Conservation (phyloP, 2,113 vertebrate species). For the Chionodraco myersi region DNA sequence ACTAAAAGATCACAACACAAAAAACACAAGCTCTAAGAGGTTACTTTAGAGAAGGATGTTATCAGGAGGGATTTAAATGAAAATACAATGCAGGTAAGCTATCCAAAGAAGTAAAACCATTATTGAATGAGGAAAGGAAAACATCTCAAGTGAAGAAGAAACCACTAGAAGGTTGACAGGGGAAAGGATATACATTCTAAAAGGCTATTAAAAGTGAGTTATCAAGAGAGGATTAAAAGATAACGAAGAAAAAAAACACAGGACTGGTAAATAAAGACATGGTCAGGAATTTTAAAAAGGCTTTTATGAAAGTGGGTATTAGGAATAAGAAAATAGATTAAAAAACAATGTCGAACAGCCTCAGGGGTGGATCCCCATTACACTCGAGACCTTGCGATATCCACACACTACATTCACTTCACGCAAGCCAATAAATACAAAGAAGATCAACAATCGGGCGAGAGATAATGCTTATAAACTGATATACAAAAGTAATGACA, state of each 20-base stretch:
- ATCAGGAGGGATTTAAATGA: slow-evolving; percentile 11
- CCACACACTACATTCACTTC: neutral
- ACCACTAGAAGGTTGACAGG: neutral
- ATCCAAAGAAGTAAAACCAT: slow-evolving; percentile 28
- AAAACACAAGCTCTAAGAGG: slow-evolving; percentile 10
- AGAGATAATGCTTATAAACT: neutral
- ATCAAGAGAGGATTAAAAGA: slow-evolving; percentile 26
- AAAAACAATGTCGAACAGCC: neutral
- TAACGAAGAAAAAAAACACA: slow-evolving; percentile 8
- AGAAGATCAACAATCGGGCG: neutral
- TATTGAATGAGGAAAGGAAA: slow-evolving; percentile 20
- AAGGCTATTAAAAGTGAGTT: slow-evolving; percentile 21
- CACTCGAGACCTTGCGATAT: neutral
- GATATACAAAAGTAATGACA: neutral
- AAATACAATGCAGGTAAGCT: slow-evolving; percentile 14
- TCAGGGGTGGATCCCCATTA: neutral
- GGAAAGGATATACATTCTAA: slow-evolving; percentile 12
- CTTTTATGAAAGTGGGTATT: neutral
- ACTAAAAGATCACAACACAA: neutral
- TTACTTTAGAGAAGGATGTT: slow-evolving; percentile 2
- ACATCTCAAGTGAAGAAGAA: slow-evolving; percentile 8
- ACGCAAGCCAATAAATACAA: neutral
- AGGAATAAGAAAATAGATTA: neutral
- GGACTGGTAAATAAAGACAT: slow-evolving; percentile 2
- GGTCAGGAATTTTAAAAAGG: neutral